These are phyloP conservation scores for Rugalucina vietnamica DNA, from an alignment of 2,888 invertebrate genomes.

Conservation along the genomic window DNA sequence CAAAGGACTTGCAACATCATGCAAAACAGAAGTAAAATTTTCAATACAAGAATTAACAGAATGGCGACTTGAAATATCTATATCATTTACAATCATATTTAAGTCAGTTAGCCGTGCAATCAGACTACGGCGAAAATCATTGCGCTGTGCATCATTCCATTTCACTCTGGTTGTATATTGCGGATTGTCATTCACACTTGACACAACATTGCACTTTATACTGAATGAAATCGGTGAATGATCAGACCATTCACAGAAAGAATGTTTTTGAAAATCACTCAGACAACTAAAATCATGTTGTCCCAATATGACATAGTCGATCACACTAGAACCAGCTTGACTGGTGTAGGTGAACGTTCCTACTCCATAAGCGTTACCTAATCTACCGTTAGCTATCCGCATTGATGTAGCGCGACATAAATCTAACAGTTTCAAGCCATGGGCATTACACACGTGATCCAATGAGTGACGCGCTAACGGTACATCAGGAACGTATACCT, in stretches of 20 bases:
- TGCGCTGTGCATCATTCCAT: not conserved
- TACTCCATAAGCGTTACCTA: not conserved
- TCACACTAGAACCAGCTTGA: not conserved
- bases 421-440: conserved; percentile 8
- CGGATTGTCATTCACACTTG: not conserved
- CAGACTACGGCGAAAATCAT: conserved; percentile 1
- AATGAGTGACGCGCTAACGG: not conserved
- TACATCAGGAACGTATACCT: not conserved
- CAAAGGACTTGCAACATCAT: not conserved
- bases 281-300: not conserved
- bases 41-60: not conserved
- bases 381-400: conserved; percentile 5
- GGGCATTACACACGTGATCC: not conserved
- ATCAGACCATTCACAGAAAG: conserved; percentile 1
- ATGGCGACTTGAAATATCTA: not conserved
- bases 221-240: conserved; percentile 6
- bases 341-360: not conserved
- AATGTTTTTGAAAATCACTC: not conserved
- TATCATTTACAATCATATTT: too few relatives aligned
- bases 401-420: conserved; percentile 2
- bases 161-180: not conserved
- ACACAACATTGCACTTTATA: not conserved
- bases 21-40: not conserved
- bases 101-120: not conserved
- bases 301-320: not conserved